These are phyloP conservation scores for Lasioglossum zephyrum DNA, from an alignment of 2,888 invertebrate species.

Conservation along the genomic window DNA sequence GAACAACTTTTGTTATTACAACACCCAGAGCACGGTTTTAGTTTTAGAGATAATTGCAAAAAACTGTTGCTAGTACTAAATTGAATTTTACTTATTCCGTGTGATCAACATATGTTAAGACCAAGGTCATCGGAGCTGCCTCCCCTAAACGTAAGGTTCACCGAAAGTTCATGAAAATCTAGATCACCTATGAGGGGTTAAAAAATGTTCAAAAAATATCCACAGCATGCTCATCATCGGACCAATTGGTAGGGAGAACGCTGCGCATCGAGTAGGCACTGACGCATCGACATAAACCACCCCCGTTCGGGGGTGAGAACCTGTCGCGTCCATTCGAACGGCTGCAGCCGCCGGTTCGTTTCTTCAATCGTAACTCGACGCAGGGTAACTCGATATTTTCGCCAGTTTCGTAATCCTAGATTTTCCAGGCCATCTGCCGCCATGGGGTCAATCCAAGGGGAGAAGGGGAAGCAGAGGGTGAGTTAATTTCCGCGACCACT, in stretches of 20 bases:
- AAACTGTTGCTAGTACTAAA: no score
- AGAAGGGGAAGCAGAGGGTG: neutral
- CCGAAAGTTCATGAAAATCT: no score
- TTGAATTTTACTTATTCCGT: no score
- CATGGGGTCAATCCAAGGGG: constrained; percentile 5
- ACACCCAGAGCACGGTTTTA: no score
- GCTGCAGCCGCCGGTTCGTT: constrained; percentile 70
- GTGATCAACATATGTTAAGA: no score
- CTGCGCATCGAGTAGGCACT: neutral
- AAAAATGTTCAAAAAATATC: neutral
- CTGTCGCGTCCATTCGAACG: constrained; percentile 59
- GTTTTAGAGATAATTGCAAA: no score
- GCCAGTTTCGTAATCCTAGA: constrained; percentile 79
- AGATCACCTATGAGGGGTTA: no score
- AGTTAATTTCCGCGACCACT: constrained; percentile 60
- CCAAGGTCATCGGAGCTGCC: no score
- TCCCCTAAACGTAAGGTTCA: no score
- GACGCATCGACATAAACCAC: constrained; percentile 27
- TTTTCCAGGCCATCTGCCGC: constrained; percentile 80
- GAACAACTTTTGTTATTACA: no score
- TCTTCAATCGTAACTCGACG: constrained; percentile 49
- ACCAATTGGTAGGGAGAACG: neutral
- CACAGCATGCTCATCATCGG: neutral
- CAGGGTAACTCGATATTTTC: constrained; percentile 78
- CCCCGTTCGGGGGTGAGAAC: constrained; percentile 37